Percentiles rank a stretch among this genome's conserved stretches.
Evolutionary conservation across 2,888 invertebrate species (phyloP).

Genomic region (Lymantria dispar): DNA sequence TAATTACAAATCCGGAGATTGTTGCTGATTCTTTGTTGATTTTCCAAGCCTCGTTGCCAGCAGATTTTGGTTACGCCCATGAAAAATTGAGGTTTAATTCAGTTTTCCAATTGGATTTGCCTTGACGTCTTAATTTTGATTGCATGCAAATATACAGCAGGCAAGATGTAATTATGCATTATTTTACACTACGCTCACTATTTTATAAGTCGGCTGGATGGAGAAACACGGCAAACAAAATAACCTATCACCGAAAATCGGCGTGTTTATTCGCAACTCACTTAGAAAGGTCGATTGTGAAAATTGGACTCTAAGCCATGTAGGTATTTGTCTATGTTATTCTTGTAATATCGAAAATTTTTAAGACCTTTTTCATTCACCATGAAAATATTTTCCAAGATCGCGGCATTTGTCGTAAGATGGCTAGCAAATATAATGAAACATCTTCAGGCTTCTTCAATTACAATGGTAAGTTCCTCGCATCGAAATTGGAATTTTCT

Average conservation of each 20-base stretch:
- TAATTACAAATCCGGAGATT: background rate
- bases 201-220: background rate
- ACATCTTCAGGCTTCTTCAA: slow-evolving; percentile 32
- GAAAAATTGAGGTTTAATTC: background rate
- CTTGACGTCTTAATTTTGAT: background rate
- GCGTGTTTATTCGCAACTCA: background rate
- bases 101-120: background rate
- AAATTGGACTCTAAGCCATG: slow-evolving; percentile 17
- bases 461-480: slow-evolving; percentile 53
- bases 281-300: slow-evolving; percentile 16
- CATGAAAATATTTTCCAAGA: slow-evolving; percentile 46
- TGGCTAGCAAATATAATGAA: slow-evolving; percentile 31
- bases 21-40: background rate
- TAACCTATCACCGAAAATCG: background rate
- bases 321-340: slow-evolving; percentile 14
- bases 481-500: slow-evolving; percentile 46
- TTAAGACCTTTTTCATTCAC: slow-evolving; percentile 35
- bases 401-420: slow-evolving; percentile 37
- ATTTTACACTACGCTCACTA: background rate
- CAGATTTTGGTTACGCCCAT: background rate
- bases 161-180: background rate
- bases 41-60: background rate
- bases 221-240: background rate
- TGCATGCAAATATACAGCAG: background rate
- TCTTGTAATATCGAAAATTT: slow-evolving; percentile 15